Base-by-base conservation (phyloP, 2,797 vertebrate genomes). In the Luscinia luscinia region DNA sequence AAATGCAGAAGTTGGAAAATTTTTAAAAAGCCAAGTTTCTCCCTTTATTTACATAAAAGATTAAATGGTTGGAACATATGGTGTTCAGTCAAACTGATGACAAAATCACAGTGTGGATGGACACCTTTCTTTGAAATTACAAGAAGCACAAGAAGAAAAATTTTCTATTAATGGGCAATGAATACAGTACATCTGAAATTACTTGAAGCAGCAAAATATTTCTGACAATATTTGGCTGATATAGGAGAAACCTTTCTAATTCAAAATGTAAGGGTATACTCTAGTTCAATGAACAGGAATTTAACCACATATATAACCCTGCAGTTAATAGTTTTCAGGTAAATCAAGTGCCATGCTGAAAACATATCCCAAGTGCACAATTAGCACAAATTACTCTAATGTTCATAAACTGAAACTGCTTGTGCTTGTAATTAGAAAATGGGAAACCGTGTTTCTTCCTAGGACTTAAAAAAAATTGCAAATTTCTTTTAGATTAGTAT, bases 11-110 rank as follows among this genome's bases (percentile, higher is more conserved):
- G 21, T 49, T 48, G 32, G 30, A 38, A 23, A 16, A 13, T 4
- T 4, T 3, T 10, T 7, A 20, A 68, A 40, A 4, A 0, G 2
- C 0, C 11, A 64, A 36, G 5, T 15, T 58, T 83, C 32, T 74
- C 21, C 36, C 46, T 89, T 43, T 76, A 32, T 63, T 74, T 58
- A 63, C 15, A 68, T 41, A 40, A 82, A 64, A 80, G 20, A 36
- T 11, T 46, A 30, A 59, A 5, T 45, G 28, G 8, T 12, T 89
- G 59, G 48, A 74, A 76, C 15, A 67, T 22, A 67, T 0, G 8
- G 16, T 48, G 27, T 59, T 75, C 66, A 84, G 62, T 8, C 41
- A 70, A 57, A 41, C 8, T 49, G 36, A 49, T 57, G 26, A 32
- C 10, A 70, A 41, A 78, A 43, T 27, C 49, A 73, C 30, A 63